These are phyloP conservation scores for Eremobia ochroleuca DNA, from an alignment of 2,888 invertebrate genomes.

Conservation along the genomic window DNA sequence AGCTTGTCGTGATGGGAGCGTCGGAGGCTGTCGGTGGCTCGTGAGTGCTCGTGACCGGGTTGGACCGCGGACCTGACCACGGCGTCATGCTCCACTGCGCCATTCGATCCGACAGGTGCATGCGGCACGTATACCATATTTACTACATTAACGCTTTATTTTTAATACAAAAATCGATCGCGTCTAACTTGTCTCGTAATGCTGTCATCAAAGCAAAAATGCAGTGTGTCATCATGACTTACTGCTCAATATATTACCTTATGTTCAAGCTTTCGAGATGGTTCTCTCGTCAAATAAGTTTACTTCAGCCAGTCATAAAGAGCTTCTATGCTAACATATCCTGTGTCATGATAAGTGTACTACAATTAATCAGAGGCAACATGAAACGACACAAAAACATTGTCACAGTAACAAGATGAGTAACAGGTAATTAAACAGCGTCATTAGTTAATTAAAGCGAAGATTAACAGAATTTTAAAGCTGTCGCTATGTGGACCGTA, in stretches of 20 bases:
- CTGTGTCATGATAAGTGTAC: constrained; percentile 27
- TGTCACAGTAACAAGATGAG: constrained; percentile 45
- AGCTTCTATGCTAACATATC: constrained; percentile 11
- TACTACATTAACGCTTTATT: constrained; percentile 43
- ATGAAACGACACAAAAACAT: constrained; percentile 45
- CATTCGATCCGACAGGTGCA: constrained; percentile 86
- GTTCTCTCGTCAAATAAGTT: constrained; percentile 25
- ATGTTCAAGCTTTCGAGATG: neutral
- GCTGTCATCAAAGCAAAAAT: constrained; percentile 36
- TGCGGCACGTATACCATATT: constrained; percentile 62
- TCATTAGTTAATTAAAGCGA: constrained; percentile 49
- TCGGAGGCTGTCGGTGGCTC: constrained; percentile 68
- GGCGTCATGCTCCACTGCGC: constrained; percentile 81
- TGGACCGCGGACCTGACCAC: constrained; percentile 74
- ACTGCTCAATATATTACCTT: neutral
- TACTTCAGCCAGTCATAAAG: constrained; percentile 1
- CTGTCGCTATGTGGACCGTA: constrained; percentile 42
- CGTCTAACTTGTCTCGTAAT: constrained; percentile 36
- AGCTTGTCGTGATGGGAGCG: constrained; percentile 78
- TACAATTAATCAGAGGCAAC: constrained; percentile 44
- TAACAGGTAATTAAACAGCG: constrained; percentile 48
- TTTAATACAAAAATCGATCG: constrained; percentile 40
- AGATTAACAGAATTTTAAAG: constrained; percentile 57
- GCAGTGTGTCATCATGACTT: constrained; percentile 44
- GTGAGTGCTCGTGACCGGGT: constrained; percentile 72